A percentile compares a stretch with the other conserved stretches of the same genome.
phyloP scores from a whole-genome alignment of 1,140 invertebrate species.

The Campodea augens region DNA sequence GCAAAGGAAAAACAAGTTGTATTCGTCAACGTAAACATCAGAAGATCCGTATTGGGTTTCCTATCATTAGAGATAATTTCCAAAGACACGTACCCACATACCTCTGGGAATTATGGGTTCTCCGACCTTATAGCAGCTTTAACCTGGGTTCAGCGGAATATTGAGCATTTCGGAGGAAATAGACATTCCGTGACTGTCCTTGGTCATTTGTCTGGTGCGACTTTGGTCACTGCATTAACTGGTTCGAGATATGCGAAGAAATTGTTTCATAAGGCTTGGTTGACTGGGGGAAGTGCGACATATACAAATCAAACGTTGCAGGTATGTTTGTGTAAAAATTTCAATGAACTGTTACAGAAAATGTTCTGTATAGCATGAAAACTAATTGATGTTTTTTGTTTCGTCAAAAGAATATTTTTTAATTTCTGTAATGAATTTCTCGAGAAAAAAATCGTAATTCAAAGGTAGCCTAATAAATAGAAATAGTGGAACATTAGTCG shows the following conservation, averaged over 20 bases:
- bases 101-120: slow-evolving; percentile 70
- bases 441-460: too few relatives aligned
- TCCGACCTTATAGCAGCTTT: slow-evolving; percentile 57
- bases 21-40: slow-evolving; percentile 63
- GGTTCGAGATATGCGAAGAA: slow-evolving; percentile 27
- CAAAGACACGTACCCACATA: slow-evolving; percentile 41
- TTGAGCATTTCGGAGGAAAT: slow-evolving; percentile 64
- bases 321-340: slow-evolving; percentile 1
- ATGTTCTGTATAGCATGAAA: slow-evolving; percentile 51
- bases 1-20: slow-evolving; percentile 54
- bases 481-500: too few relatives aligned
- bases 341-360: slow-evolving; percentile 20
- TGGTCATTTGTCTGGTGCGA: slow-evolving; percentile 58
- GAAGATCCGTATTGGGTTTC: slow-evolving; percentile 57
- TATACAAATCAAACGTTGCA: not conserved
- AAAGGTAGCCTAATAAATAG: too few relatives aligned
- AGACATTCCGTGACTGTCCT: slow-evolving; percentile 48
- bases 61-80: slow-evolving; percentile 46
- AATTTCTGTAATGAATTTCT: too few relatives aligned
- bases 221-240: slow-evolving; percentile 47
- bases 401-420: slow-evolving; percentile 36
- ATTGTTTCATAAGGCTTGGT: slow-evolving; percentile 16
- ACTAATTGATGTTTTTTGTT: slow-evolving; percentile 45
- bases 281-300: slow-evolving; percentile 12
- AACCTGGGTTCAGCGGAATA: slow-evolving; percentile 52